Percentiles rank a stretch among this genome's conserved stretches.
phyloP scores from a whole-genome alignment of 1,140 invertebrate species.

The Drosophila sproati region DNA sequence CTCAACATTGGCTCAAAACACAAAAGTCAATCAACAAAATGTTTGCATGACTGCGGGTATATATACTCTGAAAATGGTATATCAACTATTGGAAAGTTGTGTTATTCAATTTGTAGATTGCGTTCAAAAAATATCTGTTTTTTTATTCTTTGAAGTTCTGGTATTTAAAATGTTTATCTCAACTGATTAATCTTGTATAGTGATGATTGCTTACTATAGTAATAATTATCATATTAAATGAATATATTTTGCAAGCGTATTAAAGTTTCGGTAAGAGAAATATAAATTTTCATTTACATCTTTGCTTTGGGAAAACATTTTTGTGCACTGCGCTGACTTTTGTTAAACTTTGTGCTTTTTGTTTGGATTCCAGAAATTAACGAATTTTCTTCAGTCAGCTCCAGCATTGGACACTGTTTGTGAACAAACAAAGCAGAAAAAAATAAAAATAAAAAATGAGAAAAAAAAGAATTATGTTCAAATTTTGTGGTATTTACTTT shows the following conservation, averaged over 20 bases:
- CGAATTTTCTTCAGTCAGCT: conserved; percentile 5
- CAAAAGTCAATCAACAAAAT: conserved; percentile 60
- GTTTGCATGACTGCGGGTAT: conserved; percentile 72
- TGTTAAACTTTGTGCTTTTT: conserved; percentile 41
- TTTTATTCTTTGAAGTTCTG: too few relatives aligned
- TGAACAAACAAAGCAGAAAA: conserved; percentile 6
- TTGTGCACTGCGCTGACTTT: conserved; percentile 16
- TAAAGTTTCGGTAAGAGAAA: not conserved
- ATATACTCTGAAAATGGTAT: too few relatives aligned
- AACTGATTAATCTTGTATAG: too few relatives aligned
- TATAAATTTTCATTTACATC: not conserved
- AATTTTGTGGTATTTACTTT: conserved; percentile 63
- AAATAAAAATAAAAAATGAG: not conserved
- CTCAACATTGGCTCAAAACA: conserved; percentile 15
- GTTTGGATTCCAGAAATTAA: conserved; percentile 5
- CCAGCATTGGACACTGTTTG: conserved; percentile 3
- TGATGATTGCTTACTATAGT: too few relatives aligned
- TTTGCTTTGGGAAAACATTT: conserved; percentile 22
- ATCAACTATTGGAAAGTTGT: too few relatives aligned
- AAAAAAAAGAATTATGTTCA: conserved; percentile 36
- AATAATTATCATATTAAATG: not conserved
- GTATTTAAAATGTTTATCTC: too few relatives aligned
- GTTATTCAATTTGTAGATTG: too few relatives aligned
- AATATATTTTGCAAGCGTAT: not conserved
- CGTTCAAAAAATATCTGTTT: too few relatives aligned